Evolutionary conservation across 2,797 vertebrate species (phyloP), one percentile per base, ranked within the genome.

Genomic region (Delichon dasypus): DNA sequence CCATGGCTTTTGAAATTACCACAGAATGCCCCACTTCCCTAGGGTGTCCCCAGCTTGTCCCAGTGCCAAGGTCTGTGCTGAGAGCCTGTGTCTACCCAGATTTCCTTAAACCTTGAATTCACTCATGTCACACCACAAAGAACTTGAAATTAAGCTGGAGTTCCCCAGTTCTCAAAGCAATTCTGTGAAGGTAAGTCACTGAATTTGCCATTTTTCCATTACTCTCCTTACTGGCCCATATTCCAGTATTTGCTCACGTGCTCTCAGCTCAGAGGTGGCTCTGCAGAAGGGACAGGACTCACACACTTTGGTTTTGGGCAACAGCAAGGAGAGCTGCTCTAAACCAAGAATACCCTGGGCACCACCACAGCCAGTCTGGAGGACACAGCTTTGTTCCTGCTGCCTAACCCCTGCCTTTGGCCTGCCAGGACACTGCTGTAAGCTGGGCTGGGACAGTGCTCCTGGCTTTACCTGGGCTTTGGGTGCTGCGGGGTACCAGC

Each of bases 401-500:
- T 86, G 42, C 51, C 67, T 5, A 51, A 64, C 2, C 18, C 44
- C 15, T 4, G 10, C 29, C 71, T 75, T 40, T 45, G 34, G 38
- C 25, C 75, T 77, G 53, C 27, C 54, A 65, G 47, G 67, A 34
- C 1, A 0, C 44, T 58, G 55, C 45, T 53, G 17, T 15, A 40
- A 60, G 36, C 19, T 1, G 5, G 36, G 36, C 58, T 82, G 79
- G 45, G 64, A 36, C 3, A 10, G n/a, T 82, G 40, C 19, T 47
- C 4, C 3, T 3, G 3, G 22, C 20, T 85, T 61, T 16, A 20
- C 34, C 55, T 15, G 13, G 11, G 30, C 21, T 85, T 62, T n/a
- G 36, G 10, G 64, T 4, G 2, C 42, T 58, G 18, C 0, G 1
- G 8, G 29, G 13, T 29, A 47, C 36, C 2, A 3, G 55, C 19